A percentile compares a stretch with the other conserved stretches of the same genome.
These are phyloP conservation scores for Ctenopoma multispine DNA, from an alignment of 2,797 vertebrate genomes.

Conservation along the genomic window DNA sequence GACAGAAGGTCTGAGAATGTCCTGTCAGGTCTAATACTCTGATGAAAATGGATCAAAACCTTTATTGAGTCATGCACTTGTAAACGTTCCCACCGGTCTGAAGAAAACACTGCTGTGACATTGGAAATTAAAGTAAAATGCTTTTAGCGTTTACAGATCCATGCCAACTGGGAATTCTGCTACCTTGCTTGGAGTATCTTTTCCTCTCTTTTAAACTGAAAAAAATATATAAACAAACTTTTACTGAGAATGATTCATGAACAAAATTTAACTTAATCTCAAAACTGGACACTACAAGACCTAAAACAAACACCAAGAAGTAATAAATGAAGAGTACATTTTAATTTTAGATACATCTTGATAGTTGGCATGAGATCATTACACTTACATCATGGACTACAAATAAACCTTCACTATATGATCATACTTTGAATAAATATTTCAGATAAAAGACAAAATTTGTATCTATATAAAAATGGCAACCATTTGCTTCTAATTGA, in stretches of 20 bases:
- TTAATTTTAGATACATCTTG: constrained; percentile 12
- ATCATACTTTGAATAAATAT: not conserved
- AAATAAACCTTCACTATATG: not conserved
- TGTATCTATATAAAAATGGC: not conserved
- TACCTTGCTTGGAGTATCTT: not conserved
- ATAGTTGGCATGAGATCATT: not conserved
- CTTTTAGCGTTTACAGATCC: not conserved
- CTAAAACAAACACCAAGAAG: not conserved
- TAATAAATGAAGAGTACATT: constrained; percentile 2
- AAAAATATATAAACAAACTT: constrained; percentile 9
- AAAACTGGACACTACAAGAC: not conserved
- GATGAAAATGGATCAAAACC: constrained; percentile 30
- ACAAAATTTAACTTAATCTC: constrained; percentile 3
- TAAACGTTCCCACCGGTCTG: constrained; percentile 31
- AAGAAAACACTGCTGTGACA: constrained; percentile 17
- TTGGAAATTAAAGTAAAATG: constrained; percentile 29
- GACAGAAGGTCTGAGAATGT: constrained; percentile 44
- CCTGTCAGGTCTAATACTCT: constrained; percentile 36
- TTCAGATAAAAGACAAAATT: constrained; percentile 8
- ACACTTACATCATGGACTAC: not conserved
- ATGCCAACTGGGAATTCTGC: constrained; percentile 22
- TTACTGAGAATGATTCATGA: constrained; percentile 11
- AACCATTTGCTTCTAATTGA: constrained; percentile 3
- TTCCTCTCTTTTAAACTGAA: constrained; percentile 10
- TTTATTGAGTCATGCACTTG: constrained; percentile 35